Percentiles rank a stretch among this genome's conserved stretches.
Conservation (phyloP, 2,888 invertebrate genomes). For the Drosophila recens region DNA sequence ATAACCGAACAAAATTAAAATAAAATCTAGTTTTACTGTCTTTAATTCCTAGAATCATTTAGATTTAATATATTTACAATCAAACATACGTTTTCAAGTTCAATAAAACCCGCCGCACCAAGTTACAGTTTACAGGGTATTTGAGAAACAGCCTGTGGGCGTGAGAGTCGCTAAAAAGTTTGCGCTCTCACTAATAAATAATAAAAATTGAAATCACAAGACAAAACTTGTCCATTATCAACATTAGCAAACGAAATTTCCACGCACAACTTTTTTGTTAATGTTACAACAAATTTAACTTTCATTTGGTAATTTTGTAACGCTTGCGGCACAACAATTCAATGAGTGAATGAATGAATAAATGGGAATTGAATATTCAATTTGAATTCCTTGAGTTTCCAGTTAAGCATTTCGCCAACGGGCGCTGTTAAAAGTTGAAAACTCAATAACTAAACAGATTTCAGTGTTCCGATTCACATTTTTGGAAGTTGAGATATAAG, state of each 20-base stretch:
- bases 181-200: slow-evolving; percentile 54
- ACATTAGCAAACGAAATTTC: slow-evolving; percentile 40
- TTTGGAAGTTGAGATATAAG: neutral
- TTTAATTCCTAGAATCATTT: neutral
- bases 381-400: slow-evolving; percentile 47
- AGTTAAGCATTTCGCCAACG: slow-evolving; percentile 20
- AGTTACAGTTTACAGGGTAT: slow-evolving; percentile 3
- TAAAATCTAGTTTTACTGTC: no score
- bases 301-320: slow-evolving; percentile 71
- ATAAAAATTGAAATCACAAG: slow-evolving; percentile 59
- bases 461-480: slow-evolving; percentile 6
- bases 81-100: neutral
- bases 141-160: slow-evolving; percentile 7
- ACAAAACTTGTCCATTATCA: slow-evolving; percentile 73
- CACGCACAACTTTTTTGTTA: slow-evolving; percentile 48
- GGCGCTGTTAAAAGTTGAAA: slow-evolving; percentile 48
- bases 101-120: neutral
- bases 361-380: slow-evolving; percentile 68
- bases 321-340: slow-evolving; percentile 20
- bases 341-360: slow-evolving; percentile 39
- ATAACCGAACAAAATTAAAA: no score
- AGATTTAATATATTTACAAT: no score
- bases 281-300: slow-evolving; percentile 78
- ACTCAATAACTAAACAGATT: slow-evolving; percentile 41
- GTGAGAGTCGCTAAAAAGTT: slow-evolving; percentile 34